Evolutionary conservation across 2,797 vertebrate genomes (phyloP), one percentile per base, ranked within the genome.

Genomic region (Gadopsis bispinosus): DNA sequence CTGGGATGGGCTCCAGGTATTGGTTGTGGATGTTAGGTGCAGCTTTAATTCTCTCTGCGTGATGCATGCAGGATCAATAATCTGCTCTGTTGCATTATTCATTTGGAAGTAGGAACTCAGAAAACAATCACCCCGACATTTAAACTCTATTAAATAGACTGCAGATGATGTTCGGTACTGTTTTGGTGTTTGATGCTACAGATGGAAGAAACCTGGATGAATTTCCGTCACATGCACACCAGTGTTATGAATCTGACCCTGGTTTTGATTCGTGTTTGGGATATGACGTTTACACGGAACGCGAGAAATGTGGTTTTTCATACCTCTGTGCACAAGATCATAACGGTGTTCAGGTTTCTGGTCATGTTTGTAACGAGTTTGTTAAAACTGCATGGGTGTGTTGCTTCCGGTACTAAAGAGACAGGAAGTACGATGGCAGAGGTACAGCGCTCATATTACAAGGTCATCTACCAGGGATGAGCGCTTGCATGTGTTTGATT

Each of bases 41-140:
- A 53, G 64, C 16, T 61, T 69, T 20, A 0, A 41, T 55, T 59
- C 9, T 41, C 41, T 59, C 48, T 37, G 2, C 3, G n/a, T 67
- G 31, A 77, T 22, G 20, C 20, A 19, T 20, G 29, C 65, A 37
- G 60, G 50, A 80, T 70, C 61, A 20, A 45, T 55, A 19, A 64
- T 6, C 31, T 66, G 61, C 37, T 66, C 53, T 48, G 51, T 5
- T 69, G 53, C 29, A n/a, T 67, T 22, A n/a, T 35, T 20, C 37
- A 7, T 69, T 31, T 55, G 14, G 10, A 37, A 59, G 14, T 1
- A 29, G 41, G 14, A 12, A 48, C n/a, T 26, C 0, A 41, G 29
- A 20, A 55, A 51, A 31, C 0, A 1, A 5, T 39, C 16, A 45
- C 6, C 48, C 47, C n/a, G 9, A 4, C 14, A 29, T 29, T 50